A percentile compares a stretch with the other conserved stretches of the same genome.
These are phyloP conservation scores for Balaeniceps rex DNA, from an alignment of 2,113 vertebrate genomes.

Conservation along the genomic window DNA sequence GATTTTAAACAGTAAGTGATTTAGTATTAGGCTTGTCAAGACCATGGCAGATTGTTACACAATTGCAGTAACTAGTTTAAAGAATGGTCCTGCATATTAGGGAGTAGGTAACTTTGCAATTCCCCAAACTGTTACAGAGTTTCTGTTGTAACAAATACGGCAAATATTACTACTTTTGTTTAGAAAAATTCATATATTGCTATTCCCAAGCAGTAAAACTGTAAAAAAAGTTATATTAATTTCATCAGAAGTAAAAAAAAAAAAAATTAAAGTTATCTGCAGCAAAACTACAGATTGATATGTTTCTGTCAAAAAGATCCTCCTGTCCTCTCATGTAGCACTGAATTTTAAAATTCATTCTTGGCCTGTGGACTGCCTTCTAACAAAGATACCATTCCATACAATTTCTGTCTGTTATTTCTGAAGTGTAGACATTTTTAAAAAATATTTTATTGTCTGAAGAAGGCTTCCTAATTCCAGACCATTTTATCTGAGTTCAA, in stretches of 20 bases:
- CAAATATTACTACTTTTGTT: neutral
- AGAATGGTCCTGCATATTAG: neutral
- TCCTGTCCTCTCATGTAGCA: neutral
- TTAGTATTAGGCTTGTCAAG: neutral
- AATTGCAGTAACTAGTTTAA: neutral
- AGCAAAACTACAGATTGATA: neutral
- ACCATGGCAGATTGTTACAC: neutral
- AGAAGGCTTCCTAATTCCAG: neutral
- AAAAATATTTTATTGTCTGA: too few relatives aligned
- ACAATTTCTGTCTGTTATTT: neutral
- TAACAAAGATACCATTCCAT: neutral
- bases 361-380: neutral
- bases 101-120: neutral
- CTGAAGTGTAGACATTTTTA: neutral
- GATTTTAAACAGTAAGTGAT: neutral
- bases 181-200: neutral
- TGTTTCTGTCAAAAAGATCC: neutral
- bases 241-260: neutral
- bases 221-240: neutral
- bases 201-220: neutral
- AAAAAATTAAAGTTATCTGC: neutral
- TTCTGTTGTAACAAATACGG: neutral
- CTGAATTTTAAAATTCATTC: neutral
- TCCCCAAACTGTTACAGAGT: neutral
- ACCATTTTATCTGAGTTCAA: neutral